Percentiles rank a stretch among this genome's conserved stretches.
Conservation (phyloP, 2,113 vertebrate genomes). For the Tachuris rubrigastra region DNA sequence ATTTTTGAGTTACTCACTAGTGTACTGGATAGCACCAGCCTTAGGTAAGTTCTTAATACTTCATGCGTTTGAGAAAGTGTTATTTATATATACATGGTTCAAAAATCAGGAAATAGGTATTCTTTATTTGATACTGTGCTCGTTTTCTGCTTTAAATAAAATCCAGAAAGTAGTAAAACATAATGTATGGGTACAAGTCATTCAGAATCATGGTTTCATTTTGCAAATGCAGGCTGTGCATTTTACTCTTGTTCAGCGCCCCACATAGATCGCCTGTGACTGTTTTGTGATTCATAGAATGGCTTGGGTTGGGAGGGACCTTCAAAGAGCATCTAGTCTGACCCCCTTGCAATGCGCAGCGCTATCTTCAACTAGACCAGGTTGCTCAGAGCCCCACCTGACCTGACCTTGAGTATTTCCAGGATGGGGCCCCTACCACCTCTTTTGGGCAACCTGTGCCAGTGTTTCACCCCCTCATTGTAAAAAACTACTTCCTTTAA, state of each 20-base stretch:
- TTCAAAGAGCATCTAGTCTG: not conserved
- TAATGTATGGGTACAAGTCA: not conserved
- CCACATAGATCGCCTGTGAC: not conserved
- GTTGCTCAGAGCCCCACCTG: not conserved
- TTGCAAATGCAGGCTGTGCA: not conserved
- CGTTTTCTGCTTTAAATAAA: not conserved
- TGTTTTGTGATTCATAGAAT: not conserved
- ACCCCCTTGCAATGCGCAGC: not conserved
- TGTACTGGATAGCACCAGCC: constrained; percentile 89
- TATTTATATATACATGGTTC: not conserved
- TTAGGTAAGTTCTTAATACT: constrained; percentile 78
- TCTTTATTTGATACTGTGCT: not conserved
- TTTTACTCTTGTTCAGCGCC: not conserved
- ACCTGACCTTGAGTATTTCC: not conserved
- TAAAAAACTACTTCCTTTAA: not conserved
- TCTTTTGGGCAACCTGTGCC: not conserved
- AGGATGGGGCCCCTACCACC: not conserved
- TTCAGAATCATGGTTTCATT: not conserved
- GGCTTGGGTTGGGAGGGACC: not conserved
- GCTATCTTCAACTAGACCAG: not conserved
- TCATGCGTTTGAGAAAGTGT: not conserved
- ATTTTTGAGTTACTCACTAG: constrained; percentile 79
- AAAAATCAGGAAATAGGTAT: not conserved
- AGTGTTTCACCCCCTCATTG: not conserved
- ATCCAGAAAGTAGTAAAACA: not conserved